phyloP scores from a whole-genome alignment of 2,113 vertebrate species.

The Ochotona curzoniae region DNA sequence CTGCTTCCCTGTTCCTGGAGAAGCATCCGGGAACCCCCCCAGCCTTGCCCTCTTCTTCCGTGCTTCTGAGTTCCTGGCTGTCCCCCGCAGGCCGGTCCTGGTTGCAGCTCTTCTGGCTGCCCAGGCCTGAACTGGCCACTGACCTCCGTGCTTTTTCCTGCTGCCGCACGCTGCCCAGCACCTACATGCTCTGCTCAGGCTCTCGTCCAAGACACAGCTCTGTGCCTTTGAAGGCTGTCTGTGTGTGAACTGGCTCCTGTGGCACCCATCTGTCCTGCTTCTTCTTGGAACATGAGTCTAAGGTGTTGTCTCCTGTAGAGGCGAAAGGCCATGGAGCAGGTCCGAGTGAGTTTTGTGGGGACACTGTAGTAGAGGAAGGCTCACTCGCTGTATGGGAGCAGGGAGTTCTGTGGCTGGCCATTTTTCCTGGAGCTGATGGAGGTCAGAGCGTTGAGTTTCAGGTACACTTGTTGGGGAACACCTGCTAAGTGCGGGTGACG shows the following conservation, averaged over 20 bases:
- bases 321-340: neutral
- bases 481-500: too few species aligned
- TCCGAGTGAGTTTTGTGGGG: neutral
- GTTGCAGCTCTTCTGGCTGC: too few species aligned
- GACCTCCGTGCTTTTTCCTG: neutral
- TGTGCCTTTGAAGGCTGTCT: neutral
- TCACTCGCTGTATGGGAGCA: neutral
- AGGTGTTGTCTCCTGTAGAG: neutral
- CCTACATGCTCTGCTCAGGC: neutral
- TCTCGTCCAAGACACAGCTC: neutral
- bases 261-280: neutral
- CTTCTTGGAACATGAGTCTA: neutral
- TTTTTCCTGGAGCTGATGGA: neutral
- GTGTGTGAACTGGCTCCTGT: neutral
- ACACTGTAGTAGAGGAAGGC: neutral
- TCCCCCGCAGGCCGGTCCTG: neutral
- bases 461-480: too few species aligned
- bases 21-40: rapidly evolving
- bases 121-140: neutral
- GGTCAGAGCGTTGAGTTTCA: neutral
- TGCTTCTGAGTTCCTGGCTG: neutral
- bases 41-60: neutral
- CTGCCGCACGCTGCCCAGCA: neutral
- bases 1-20: neutral
- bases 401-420: neutral